Percentiles rank a stretch among this genome's conserved stretches.
phyloP scores from a whole-genome alignment of 2,797 vertebrate genomes.

The Myoxocephalus aenaeus region DNA sequence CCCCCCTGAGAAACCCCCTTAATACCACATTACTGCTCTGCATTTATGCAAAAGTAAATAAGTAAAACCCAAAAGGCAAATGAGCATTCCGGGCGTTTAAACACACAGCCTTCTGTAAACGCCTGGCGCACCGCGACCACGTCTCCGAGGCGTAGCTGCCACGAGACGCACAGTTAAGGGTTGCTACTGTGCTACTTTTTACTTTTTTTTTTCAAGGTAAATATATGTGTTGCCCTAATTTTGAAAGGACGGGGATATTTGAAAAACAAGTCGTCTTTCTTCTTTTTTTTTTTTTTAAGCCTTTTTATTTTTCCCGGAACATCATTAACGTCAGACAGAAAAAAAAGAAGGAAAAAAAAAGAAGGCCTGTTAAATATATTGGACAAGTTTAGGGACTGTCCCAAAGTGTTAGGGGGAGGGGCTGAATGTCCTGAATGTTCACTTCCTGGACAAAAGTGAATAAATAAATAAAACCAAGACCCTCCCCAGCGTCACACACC shows the following conservation, averaged over 20 bases:
- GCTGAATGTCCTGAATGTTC: neutral
- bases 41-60: constrained; percentile 86
- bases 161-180: constrained; percentile 36
- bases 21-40: constrained; percentile 83
- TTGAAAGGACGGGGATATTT: constrained; percentile 45
- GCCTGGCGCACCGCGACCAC: constrained; percentile 67
- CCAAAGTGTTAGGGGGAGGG: neutral
- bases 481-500: too few relatives aligned
- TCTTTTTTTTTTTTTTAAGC: constrained; percentile 7
- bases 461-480: neutral
- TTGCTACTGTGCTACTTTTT: constrained; percentile 35
- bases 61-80: constrained; percentile 83
- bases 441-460: neutral
- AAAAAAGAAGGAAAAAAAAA: neutral
- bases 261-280: constrained; percentile 41
- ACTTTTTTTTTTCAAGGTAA: constrained; percentile 49
- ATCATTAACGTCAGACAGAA: constrained; percentile 29
- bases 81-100: constrained; percentile 83
- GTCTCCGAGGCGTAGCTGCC: constrained; percentile 68
- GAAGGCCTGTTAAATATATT: constrained; percentile 26
- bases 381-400: constrained; percentile 14
- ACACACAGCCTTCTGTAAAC: constrained; percentile 84
- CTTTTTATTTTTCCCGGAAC: constrained; percentile 43
- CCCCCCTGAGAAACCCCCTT: constrained; percentile 76
- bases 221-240: constrained; percentile 67